A percentile compares a stretch with the other conserved stretches of the same genome.
Evolutionary conservation across 2,797 vertebrate species (phyloP).

Genomic region (Diceros bicornis): DNA sequence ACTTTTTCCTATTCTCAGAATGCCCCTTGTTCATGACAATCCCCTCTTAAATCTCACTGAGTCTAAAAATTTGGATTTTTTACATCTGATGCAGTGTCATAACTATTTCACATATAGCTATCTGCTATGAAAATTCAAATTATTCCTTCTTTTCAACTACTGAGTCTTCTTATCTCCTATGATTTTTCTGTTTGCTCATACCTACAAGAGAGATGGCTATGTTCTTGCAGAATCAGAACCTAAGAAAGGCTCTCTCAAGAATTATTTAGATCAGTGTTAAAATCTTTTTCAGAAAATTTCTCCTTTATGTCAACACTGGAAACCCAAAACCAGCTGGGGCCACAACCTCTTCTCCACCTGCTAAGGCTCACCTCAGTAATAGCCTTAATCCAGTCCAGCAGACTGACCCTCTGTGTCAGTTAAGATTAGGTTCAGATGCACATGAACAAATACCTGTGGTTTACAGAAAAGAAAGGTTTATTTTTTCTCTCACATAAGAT

Average conservation of each 20-base stretch:
- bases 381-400: background rate
- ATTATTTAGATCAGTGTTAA: conserved; percentile 23
- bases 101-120: conserved; percentile 53
- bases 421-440: background rate
- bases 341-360: background rate
- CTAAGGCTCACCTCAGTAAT: background rate
- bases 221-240: conserved; percentile 32
- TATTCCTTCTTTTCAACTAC: conserved; percentile 1
- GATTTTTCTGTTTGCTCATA: conserved; percentile 32
- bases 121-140: conserved; percentile 43
- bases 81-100: background rate
- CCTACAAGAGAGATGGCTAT: background rate
- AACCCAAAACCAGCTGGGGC: background rate
- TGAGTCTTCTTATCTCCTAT: background rate
- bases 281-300: background rate
- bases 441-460: conserved; percentile 10
- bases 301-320: conserved; percentile 2
- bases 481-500: conserved; percentile 14
- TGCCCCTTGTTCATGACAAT: background rate
- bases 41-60: conserved; percentile 24
- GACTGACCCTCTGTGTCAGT: background rate
- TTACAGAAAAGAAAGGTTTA: conserved; percentile 7
- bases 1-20: background rate
- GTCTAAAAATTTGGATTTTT: background rate
- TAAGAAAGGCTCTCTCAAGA: conserved; percentile 24